phyloP scores from a whole-genome alignment of 2,797 vertebrate species.

The Gadopsis bispinosus region DNA sequence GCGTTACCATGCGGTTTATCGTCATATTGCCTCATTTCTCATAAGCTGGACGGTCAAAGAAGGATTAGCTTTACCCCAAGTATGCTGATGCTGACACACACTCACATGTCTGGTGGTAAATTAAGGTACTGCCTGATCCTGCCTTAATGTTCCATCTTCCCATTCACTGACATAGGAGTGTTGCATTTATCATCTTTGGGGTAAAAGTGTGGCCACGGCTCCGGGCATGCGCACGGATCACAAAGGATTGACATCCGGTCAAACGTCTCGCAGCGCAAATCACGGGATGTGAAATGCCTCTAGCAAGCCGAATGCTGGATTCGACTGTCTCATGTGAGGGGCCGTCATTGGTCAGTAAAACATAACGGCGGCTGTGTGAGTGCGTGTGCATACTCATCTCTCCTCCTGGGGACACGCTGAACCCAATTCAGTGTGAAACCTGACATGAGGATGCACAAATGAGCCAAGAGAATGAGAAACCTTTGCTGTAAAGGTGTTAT shows the following conservation, averaged over 20 bases:
- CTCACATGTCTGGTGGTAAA: slow-evolving; percentile 27
- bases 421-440: slow-evolving; percentile 47
- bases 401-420: slow-evolving; percentile 34
- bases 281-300: slow-evolving; percentile 72
- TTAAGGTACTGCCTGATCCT: slow-evolving; percentile 6
- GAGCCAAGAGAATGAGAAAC: background rate
- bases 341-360: slow-evolving; percentile 36
- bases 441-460: slow-evolving; percentile 17
- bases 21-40: slow-evolving; percentile 3
- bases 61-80: background rate
- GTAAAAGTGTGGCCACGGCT: slow-evolving; percentile 34
- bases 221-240: slow-evolving; percentile 17
- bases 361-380: background rate
- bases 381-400: slow-evolving; percentile 3
- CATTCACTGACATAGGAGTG: slow-evolving; percentile 51
- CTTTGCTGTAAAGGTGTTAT: slow-evolving; percentile 45
- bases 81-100: slow-evolving; percentile 18
- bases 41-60: slow-evolving; percentile 1
- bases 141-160: slow-evolving; percentile 33
- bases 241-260: slow-evolving; percentile 51
- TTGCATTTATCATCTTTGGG: slow-evolving; percentile 62
- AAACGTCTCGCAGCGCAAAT: slow-evolving; percentile 32
- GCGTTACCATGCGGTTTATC: background rate
- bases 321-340: slow-evolving; percentile 45
- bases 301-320: slow-evolving; percentile 30